A percentile compares a stretch with the other conserved stretches of the same genome.
Evolutionary conservation across 2,113 vertebrate genomes (phyloP).

Genomic region (Tragelaphus strepsiceros): DNA sequence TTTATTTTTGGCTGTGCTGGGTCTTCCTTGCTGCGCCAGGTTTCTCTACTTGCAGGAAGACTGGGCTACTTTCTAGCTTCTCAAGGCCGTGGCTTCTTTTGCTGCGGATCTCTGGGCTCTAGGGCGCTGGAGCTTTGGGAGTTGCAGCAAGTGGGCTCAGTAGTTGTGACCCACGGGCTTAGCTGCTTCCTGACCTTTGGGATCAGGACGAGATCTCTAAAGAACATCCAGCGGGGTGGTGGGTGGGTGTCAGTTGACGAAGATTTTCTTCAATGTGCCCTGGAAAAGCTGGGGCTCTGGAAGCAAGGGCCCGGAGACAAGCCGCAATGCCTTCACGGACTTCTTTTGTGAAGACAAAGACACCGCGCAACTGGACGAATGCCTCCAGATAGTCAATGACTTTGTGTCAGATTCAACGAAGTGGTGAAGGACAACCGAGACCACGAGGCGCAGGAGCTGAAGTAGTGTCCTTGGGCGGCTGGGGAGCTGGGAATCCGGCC

Average conservation of each 20-base stretch:
- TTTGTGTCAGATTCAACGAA: constrained; percentile 95
- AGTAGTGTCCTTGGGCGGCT: constrained; percentile 84
- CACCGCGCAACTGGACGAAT: constrained; percentile 95
- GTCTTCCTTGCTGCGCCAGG: background rate
- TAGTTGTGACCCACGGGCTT: background rate
- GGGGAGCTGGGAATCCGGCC: constrained; percentile 85
- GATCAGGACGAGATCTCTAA: constrained; percentile 86
- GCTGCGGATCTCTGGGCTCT: background rate
- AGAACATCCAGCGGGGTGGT: constrained; percentile 86
- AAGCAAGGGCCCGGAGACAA: constrained; percentile 87
- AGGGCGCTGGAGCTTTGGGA: background rate
- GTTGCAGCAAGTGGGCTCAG: background rate
- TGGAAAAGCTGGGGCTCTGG: constrained; percentile 85
- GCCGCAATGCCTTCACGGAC: constrained; percentile 90
- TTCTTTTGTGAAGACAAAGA: constrained; percentile 96
- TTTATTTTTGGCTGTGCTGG: background rate
- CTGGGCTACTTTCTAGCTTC: background rate
- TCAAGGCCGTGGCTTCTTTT: background rate
- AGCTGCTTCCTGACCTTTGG: constrained; percentile 52
- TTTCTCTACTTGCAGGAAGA: background rate
- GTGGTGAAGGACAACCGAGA: constrained; percentile 95
- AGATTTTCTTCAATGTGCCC: constrained; percentile 90
- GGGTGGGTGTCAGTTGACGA: constrained; percentile 89
- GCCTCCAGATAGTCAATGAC: constrained; percentile 96
- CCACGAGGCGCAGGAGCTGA: constrained; percentile 88